phyloP scores from a whole-genome alignment of 1,140 invertebrate genomes.

The Panagrolaimus sp. region DNA sequence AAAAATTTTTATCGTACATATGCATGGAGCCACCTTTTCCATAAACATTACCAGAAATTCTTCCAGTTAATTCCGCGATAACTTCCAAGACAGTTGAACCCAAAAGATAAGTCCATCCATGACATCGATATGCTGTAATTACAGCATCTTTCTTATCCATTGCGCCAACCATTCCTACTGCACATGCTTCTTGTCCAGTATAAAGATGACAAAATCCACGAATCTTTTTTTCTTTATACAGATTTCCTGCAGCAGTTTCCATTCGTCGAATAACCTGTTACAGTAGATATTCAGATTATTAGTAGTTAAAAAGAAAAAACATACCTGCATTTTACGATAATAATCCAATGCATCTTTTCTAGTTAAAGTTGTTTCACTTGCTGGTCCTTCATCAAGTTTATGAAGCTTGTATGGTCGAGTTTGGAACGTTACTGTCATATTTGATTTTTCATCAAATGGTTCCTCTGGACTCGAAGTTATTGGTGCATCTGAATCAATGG shows the following conservation, averaged over 20 bases:
- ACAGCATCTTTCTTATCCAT: slow-evolving; percentile 76
- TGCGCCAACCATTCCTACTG: slow-evolving; percentile 77
- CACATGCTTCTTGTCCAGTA: slow-evolving; percentile 78
- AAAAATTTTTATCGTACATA: slow-evolving; percentile 74
- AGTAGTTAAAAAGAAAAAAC: not conserved
- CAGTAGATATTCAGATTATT: too few relatives aligned
- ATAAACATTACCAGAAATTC: slow-evolving; percentile 74
- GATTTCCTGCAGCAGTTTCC: slow-evolving; percentile 81
- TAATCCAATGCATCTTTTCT: slow-evolving; percentile 89
- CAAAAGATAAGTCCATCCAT: slow-evolving; percentile 90
- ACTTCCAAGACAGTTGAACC: slow-evolving; percentile 72
- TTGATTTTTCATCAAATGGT: too few relatives aligned
- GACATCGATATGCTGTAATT: slow-evolving; percentile 89
- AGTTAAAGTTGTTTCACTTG: slow-evolving; percentile 80
- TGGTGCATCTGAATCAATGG: slow-evolving; percentile 54
- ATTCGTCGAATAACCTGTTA: slow-evolving; percentile 71
- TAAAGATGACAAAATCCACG: slow-evolving; percentile 96
- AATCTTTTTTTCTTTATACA: slow-evolving; percentile 93
- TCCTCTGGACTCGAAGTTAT: not conserved
- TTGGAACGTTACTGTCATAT: not conserved
- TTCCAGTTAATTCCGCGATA: slow-evolving; percentile 76
- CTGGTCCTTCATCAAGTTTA: slow-evolving; percentile 80
- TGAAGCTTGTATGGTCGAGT: slow-evolving; percentile 66
- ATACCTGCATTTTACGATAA: slow-evolving; percentile 62
- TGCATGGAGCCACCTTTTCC: slow-evolving; percentile 78